Percentiles rank a stretch among this genome's conserved stretches.
Conservation (phyloP, 2,113 vertebrate genomes). For the Acanthisitta chloris region DNA sequence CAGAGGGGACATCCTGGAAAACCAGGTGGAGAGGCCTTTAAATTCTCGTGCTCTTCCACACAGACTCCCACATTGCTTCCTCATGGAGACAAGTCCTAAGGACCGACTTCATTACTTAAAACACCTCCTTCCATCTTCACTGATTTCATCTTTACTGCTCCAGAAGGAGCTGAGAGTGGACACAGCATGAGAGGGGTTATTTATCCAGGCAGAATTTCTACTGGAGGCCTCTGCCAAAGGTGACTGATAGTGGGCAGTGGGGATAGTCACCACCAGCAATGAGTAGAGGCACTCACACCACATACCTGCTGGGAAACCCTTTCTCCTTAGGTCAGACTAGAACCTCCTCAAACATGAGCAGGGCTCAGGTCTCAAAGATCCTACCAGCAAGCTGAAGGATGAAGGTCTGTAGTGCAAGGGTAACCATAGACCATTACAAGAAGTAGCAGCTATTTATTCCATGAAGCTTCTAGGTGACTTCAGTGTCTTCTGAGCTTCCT, state of each 20-base stretch:
- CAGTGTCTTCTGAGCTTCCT: neutral
- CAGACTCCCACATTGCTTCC: neutral
- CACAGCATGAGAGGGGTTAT: neutral
- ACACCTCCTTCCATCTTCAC: neutral
- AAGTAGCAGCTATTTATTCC: neutral
- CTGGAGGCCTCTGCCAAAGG: neutral
- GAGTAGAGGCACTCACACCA: neutral
- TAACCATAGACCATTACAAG: neutral
- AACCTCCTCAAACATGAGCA: neutral
- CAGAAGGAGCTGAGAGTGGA: neutral
- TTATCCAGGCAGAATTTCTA: neutral
- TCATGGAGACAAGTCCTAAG: neutral
- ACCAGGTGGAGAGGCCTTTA: neutral
- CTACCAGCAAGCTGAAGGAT: neutral
- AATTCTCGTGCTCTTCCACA: neutral
- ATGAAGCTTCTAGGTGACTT: neutral
- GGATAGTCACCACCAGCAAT: neutral
- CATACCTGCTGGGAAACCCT: neutral
- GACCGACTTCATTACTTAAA: neutral
- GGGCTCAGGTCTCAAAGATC: neutral
- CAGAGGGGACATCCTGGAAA: neutral
- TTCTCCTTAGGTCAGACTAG: neutral
- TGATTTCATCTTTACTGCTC: neutral
- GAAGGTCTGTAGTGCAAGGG: neutral
- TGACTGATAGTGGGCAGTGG: neutral